Base-by-base conservation (phyloP, 1,140 invertebrate genomes). In the Ericerus pela region DNA sequence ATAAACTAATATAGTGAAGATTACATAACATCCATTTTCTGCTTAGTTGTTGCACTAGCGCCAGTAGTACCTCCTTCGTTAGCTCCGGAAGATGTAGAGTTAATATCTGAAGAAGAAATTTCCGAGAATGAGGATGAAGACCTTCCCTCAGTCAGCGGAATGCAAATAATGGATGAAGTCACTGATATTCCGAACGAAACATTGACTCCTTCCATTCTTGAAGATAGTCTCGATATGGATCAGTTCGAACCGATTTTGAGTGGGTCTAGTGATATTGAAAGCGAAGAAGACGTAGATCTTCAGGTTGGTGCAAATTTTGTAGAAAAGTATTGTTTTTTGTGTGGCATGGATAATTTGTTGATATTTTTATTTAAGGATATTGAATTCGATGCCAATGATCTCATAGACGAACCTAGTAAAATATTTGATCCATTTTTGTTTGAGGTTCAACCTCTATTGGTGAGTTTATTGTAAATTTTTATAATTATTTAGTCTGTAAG, bases 61-160 rank as follows among this genome's bases (percentile, higher is more conserved):
- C 14, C 20, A 4, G 12, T 24, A 47, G 12, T 47, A 24, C 41
- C n/a, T 14, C 41, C 36, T 38, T 38, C 41, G 20, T 47, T 47
- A 14, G 41, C 41, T 20, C 41, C 41, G 2, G 41, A 47, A 47
- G 41, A 47, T 14, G 41, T 47, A 2, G 41, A 47, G 18, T 47
- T 47, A 24, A 47, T 47, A 10, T 47, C 41, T 14, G 41, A 47
- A 47, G 41, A 47, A 47, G 41, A 47, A 47, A 47, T 47, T 22
- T 47, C 41, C 3, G 41, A 24, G 26, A 22, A 18, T 24, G 41
- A 47, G 20, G 18, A 47, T 14, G 14, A 4, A 5, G 41, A 10
- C 22, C 26, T 24, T 22, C 41, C 41, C 14, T 8, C 16, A 8
- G 14, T 4, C 4, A 24, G 20, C 2, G 26, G 14, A 24, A 47